phyloP scores from a whole-genome alignment of 92 coral and sea anemone genomes.

The Palythoa grandis region DNA sequence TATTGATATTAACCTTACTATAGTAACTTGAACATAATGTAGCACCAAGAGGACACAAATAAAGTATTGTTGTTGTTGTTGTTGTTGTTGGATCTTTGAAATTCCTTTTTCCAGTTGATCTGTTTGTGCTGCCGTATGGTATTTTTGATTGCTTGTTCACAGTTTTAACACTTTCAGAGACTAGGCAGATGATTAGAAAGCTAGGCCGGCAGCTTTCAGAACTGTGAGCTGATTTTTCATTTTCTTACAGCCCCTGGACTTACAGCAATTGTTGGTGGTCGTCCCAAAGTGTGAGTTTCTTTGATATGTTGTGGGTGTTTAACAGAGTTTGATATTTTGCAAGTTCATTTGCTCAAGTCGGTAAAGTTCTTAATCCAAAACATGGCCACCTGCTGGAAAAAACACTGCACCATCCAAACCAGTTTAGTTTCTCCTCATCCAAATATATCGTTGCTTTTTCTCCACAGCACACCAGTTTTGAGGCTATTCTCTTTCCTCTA shows the following conservation, averaged over 20 bases:
- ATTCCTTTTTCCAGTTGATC: too few relatives aligned
- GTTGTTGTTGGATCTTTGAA: too few relatives aligned
- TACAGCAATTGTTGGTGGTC: slow-evolving; percentile 96
- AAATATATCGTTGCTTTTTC: too few relatives aligned
- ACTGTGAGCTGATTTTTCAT: neutral
- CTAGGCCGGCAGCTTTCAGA: too few relatives aligned
- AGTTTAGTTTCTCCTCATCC: neutral
- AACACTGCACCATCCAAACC: neutral
- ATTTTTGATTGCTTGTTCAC: too few relatives aligned
- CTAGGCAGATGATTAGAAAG: too few relatives aligned
- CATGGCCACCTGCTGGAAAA: neutral
- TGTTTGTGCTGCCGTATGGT: too few relatives aligned
- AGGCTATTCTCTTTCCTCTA: slow-evolving; percentile 89
- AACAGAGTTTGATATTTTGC: neutral
- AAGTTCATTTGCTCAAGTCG: neutral
- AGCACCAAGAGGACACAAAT: too few relatives aligned
- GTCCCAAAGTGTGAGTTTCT: slow-evolving; percentile 87
- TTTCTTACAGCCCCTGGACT: slow-evolving; percentile 88
- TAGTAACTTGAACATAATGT: too few relatives aligned
- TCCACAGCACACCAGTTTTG: slow-evolving; percentile 79
- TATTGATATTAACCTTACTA: too few relatives aligned
- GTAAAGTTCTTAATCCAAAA: neutral
- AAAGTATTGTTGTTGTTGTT: too few relatives aligned
- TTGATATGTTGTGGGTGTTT: neutral
- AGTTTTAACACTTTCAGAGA: too few relatives aligned